Evolutionary conservation across 2,888 invertebrate genomes (phyloP).

Genomic region (Limenitis camilla): DNA sequence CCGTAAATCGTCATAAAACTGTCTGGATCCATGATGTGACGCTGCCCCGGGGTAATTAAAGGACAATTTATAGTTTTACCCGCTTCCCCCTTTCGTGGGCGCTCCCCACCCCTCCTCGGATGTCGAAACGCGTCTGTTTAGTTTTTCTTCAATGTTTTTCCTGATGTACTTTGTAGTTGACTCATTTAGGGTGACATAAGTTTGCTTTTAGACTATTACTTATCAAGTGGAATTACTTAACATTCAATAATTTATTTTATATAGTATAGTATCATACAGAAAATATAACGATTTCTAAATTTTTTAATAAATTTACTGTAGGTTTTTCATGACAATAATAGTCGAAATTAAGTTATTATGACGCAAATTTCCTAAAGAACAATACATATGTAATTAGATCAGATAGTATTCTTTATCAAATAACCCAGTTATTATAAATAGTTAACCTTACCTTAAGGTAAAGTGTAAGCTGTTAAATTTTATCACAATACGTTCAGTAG

Average conservation of each 20-base stretch:
- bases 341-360: too few species aligned
- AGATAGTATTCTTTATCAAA: too few species aligned
- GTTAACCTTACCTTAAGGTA: too few species aligned
- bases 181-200: constrained; percentile 5
- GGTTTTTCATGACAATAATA: too few species aligned
- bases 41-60: constrained; percentile 76
- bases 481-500: too few species aligned
- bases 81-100: constrained; percentile 46
- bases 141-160: constrained; percentile 32
- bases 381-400: too few species aligned
- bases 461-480: too few species aligned
- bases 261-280: too few species aligned
- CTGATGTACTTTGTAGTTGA: constrained; percentile 22
- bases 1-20: constrained; percentile 80
- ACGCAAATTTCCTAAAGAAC: too few species aligned
- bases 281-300: too few species aligned
- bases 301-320: too few species aligned
- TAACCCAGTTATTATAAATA: too few species aligned
- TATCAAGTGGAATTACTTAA: neutral
- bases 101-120: constrained; percentile 42
- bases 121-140: constrained; percentile 44
- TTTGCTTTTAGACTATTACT: neutral
- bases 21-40: constrained; percentile 83
- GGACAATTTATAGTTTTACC: constrained; percentile 74
- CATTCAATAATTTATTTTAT: constrained; percentile 10